Base-by-base conservation (phyloP, 2,888 invertebrate species). In the Zonitis immaculata region DNA sequence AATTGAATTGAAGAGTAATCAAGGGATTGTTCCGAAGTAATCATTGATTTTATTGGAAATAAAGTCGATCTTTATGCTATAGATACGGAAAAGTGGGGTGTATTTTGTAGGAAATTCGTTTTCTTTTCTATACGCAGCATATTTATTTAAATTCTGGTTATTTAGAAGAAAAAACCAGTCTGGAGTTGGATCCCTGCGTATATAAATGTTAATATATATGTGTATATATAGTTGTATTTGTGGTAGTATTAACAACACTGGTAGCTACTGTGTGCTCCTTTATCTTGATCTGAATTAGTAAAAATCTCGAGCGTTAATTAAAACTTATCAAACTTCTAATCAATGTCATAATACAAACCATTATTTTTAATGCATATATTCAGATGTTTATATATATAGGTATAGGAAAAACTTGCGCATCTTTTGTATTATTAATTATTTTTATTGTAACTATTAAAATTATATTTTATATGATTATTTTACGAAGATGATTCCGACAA, bases 261-360 rank as follows among this genome's bases (percentile, higher is more conserved):
- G 69, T 66, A 68, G 68, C 69, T 57, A 62, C 63, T 64, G 62
- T 66, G 54, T 61, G 52, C 51, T 47, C 47, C 62, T 68, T 66
- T n/a, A 68, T 69, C 68, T 65, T 47, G 63, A 69, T 69, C 64
- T 55, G 63, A 66, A 67, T 68, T 68, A 67, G 67, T 69, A 66
- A 67, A 68, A 68, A 63, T 63, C 63, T 62, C 60, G 55, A 64
- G 63, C 66, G 65, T 67, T 68, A 69, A 70, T 70, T 70, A 70
- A 66, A 63, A 59, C 54, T 66, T 66, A 64, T 67, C 69, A 62
- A 61, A 61, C 58, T 58, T 59, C 62, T 60, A 66, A 66, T 66
- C 66, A 61, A 63, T 60, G 58, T 59, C 64, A 64, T 63, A 64
- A 66, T 60, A 62, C 64, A 56, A 61, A 62, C 64, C 61, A 65